phyloP scores from a whole-genome alignment of 2,888 invertebrate genomes.

The Hirtodrosophila trivittata region DNA sequence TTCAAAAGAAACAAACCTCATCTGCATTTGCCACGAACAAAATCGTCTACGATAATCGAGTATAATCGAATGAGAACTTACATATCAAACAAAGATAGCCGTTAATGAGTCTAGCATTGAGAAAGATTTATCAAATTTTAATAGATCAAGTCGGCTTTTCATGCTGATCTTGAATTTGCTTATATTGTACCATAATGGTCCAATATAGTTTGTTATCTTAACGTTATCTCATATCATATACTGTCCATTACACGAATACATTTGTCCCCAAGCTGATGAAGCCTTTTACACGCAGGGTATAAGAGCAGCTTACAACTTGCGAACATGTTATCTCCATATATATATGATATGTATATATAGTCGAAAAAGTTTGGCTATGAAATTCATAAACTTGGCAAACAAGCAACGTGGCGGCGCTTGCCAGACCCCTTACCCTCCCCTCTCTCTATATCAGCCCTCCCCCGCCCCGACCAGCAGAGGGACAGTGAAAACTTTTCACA shows the following conservation, averaged over 20 bases:
- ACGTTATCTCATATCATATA: too few species aligned
- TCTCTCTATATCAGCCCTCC: not conserved
- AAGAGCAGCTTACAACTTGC: conserved; percentile 66
- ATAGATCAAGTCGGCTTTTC: too few species aligned
- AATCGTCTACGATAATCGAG: too few species aligned
- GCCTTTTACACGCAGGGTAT: conserved; percentile 24
- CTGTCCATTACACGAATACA: too few species aligned
- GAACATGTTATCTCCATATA: conserved; percentile 37
- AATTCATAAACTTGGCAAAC: conserved; percentile 77
- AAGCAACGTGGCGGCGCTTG: conserved; percentile 45
- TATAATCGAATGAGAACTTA: too few species aligned
- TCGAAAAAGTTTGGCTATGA: conserved; percentile 75
- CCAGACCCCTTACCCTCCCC: not conserved
- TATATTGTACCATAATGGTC: too few species aligned
- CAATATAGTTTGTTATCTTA: too few species aligned
- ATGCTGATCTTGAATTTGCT: too few species aligned
- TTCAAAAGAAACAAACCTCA: too few species aligned
- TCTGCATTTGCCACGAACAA: too few species aligned
- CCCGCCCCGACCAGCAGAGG: conserved; percentile 11
- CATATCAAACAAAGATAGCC: too few species aligned
- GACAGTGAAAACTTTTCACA: conserved; percentile 71
- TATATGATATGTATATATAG: conserved; percentile 24
- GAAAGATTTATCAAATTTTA: not conserved
- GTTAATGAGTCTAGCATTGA: too few species aligned
- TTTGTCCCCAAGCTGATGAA: not conserved